Percentiles rank a stretch among this genome's conserved stretches.
Evolutionary conservation across 92 coral and sea anemone species (phyloP).

Genomic region (Porites evermanni): DNA sequence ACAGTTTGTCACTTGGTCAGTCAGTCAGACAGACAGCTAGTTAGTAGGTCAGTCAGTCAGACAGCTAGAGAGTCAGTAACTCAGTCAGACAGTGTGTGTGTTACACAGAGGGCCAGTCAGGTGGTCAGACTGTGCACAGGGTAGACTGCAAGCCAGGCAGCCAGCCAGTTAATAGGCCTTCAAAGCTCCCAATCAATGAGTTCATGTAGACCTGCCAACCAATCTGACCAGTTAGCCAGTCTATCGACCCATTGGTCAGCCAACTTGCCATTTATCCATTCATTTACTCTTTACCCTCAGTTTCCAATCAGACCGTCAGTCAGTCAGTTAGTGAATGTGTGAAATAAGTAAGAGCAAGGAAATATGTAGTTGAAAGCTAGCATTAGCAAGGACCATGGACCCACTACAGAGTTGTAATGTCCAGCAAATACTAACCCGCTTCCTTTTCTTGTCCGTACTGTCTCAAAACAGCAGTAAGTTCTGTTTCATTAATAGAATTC

Average conservation of each 20-base stretch:
- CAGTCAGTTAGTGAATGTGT: too few species aligned
- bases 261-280: too few species aligned
- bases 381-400: background rate
- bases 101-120: background rate
- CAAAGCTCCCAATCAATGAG: background rate
- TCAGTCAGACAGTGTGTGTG: background rate
- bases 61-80: background rate
- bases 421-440: constrained; percentile 62
- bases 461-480: constrained; percentile 76
- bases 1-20: background rate
- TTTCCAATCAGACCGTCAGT: too few species aligned
- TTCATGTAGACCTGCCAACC: background rate
- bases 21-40: background rate
- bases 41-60: background rate
- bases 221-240: too few species aligned
- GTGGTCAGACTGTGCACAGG: background rate
- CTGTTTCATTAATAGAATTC: constrained; percentile 82
- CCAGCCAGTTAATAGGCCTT: background rate
- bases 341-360: too few species aligned
- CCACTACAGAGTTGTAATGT: background rate
- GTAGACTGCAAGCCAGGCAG: background rate
- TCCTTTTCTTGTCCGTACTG: constrained; percentile 91
- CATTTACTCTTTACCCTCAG: too few species aligned
- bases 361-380: background rate
- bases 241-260: too few species aligned